Base-by-base conservation (phyloP, 2,888 invertebrate genomes). In the Eucriotettix oculatus region DNA sequence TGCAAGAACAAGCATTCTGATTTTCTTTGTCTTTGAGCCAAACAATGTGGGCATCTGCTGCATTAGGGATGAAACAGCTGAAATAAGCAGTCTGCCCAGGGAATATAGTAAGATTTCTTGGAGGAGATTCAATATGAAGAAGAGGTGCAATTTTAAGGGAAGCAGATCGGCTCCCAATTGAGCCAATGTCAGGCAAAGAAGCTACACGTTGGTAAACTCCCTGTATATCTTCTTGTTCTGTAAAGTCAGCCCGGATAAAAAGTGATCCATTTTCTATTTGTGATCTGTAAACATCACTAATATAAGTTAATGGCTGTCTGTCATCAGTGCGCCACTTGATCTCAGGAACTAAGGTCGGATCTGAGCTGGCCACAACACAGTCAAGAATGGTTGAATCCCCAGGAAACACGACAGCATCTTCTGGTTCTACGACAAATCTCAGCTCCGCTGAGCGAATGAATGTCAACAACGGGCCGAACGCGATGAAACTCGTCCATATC, bases 171-270 rank as follows among this genome's bases (percentile, higher is more conserved):
- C 94, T 95, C 62, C 94, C 84, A 68, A 95, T 87, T 44, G 90
- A 87, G 62, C 94, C 95, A 43, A 90, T 79, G 59, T 83, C 83
- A 64, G 86, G 85, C 61, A 87, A 80, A 9, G 82, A 82, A 52
- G 91, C 90, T 66, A 88, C 82, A 72, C 97, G 97, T 76, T 94
- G 93, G 78, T 96, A 97, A 68, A 82, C 81, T 1, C 94, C 94
- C 61, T 87, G 87, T 60, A 81, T 69, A 17, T 78, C 76, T 70
- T 79, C 74, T 72, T 74, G 72, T 73, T 81, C 74, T 57, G 70
- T 64, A 71, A 83, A 81, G 70, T 91, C 81, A 64, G 81, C 82
- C 69, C 83, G 84, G 68, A 94, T 86, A 71, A 85, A 82, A 64
- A 95, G 77, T 2, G 93, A 92, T 12, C 94, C 94, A 76, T 95